These are phyloP conservation scores for Drosophila ezoana DNA, from an alignment of 2,888 invertebrate species.

Conservation along the genomic window DNA sequence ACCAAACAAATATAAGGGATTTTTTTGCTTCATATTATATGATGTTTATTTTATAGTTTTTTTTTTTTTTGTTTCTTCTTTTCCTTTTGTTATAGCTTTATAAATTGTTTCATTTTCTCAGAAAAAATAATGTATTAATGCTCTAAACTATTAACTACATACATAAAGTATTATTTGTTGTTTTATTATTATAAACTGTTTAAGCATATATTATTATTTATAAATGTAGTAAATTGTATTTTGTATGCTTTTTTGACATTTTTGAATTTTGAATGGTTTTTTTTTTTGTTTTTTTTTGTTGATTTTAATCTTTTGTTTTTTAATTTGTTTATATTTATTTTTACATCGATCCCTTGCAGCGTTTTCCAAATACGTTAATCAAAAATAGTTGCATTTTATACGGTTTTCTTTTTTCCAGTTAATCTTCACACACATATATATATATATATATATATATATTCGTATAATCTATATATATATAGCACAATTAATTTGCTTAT, in stretches of 20 bases:
- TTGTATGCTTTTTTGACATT: slow-evolving; percentile 56
- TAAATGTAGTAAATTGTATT: slow-evolving; percentile 61
- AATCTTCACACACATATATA: slow-evolving; percentile 22
- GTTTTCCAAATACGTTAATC: slow-evolving; percentile 68
- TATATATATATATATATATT: slow-evolving; percentile 37
- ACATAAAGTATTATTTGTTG: slow-evolving; percentile 28
- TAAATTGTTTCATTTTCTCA: slow-evolving; percentile 73
- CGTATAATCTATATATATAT: slow-evolving; percentile 37
- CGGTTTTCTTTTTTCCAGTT: slow-evolving; percentile 24
- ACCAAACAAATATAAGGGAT: not conserved
- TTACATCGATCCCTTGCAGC: slow-evolving; percentile 64
- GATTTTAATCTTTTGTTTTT: slow-evolving; percentile 6
- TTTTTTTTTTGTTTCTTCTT: slow-evolving; percentile 28
- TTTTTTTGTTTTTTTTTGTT: slow-evolving; percentile 29
- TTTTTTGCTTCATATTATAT: slow-evolving; percentile 50
- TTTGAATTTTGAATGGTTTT: slow-evolving; percentile 56
- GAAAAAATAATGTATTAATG: slow-evolving; percentile 71
- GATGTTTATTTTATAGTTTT: slow-evolving; percentile 56
- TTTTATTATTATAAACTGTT: slow-evolving; percentile 32
- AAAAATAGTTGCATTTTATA: slow-evolving; percentile 64
- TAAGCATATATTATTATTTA: slow-evolving; percentile 48
- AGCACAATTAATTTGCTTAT: slow-evolving; percentile 64
- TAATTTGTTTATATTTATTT: slow-evolving; percentile 20
- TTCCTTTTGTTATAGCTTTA: slow-evolving; percentile 51
- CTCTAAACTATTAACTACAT: slow-evolving; percentile 54